phyloP scores from a whole-genome alignment of 2,888 invertebrate genomes.

The Lasioglossum oenotherae region DNA sequence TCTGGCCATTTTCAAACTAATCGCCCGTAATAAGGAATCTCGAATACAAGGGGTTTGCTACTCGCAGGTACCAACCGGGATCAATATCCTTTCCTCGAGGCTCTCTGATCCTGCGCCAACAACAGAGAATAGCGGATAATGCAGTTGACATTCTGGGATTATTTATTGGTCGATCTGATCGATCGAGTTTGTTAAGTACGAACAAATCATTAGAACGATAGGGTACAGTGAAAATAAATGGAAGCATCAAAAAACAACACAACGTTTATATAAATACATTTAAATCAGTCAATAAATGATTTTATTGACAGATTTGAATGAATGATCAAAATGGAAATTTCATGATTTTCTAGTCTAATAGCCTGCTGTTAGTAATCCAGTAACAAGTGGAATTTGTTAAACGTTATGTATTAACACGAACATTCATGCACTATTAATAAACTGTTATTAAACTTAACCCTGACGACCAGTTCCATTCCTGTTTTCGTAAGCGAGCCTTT shows the following conservation, averaged over 20 bases:
- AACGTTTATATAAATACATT: not conserved
- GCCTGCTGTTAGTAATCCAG: not conserved
- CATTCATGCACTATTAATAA: not conserved
- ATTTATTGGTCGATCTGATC: not conserved
- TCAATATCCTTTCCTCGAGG: conserved; percentile 46
- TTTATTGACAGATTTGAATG: too few species aligned
- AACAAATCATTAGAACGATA: not conserved
- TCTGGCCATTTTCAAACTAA: conserved; percentile 66
- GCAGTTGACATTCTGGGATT: not conserved
- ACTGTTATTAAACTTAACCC: not conserved
- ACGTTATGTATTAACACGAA: not conserved
- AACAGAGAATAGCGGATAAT: not conserved
- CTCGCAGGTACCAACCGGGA: conserved; percentile 31
- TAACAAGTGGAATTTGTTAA: not conserved
- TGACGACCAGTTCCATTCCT: not conserved
- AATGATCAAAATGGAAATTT: not conserved
- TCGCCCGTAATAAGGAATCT: conserved; percentile 72
- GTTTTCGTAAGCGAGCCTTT: conserved; percentile 2
- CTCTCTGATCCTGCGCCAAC: conserved; percentile 41
- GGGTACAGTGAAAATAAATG: not conserved
- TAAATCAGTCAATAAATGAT: not conserved
- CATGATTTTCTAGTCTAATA: not conserved
- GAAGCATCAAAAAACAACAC: not conserved
- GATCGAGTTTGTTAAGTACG: not conserved
- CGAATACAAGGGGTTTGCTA: conserved; percentile 51